Base-by-base conservation (phyloP, 92 coral and sea anemone species). In the Isaurus tuberculatus region DNA sequence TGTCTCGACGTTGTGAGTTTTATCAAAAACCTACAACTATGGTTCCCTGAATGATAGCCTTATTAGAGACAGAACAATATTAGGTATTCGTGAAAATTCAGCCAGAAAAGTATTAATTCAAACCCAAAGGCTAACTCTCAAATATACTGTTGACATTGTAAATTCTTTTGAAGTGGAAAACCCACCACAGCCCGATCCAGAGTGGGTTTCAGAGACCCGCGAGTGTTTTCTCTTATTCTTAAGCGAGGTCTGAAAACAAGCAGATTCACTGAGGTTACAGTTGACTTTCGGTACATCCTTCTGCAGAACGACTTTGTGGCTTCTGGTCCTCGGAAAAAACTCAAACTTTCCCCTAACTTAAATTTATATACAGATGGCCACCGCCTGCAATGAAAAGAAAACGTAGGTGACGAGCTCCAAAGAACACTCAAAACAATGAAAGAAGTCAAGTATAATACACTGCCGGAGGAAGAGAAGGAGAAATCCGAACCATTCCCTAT, bases 81-180 rank as follows among this genome's bases (percentile, higher is more conserved):
- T 88, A 26, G 94, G 89, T 5, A 81, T 84, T 37, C 44, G 49
- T 75, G 85, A 86, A 80, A 86, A 74, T 75, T 66, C 86, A 66
- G 69, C 70, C 3, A 77, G 89, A 57, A 91, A 91, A 82, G 84
- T 72, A 75, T 87, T 85, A 3, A 72, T 85, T 14, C 49, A 43
- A 43, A 43, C 49, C 5, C 49, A 43, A 43, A 43, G 7, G 49
- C 49, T 43, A 43, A 88, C 89, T 25, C 75, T 91, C 87, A 79
- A 91, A 34, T 53, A 68, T 2, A 82, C 90, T 48, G 86, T 89
- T 26, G 89, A 83, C 28, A 83, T 89, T 8, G 84, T 90, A 58
- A 55, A 91, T 19, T 87, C 90, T 0, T 79, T 81, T 55, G 92
- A 91, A 32, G 68, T 89, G n/a, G 66, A 75, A n/a, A 33, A 22